A percentile compares a stretch with the other conserved stretches of the same genome.
These are phyloP conservation scores for Euphonia xanthogaster DNA, from an alignment of 2,797 vertebrate genomes.

Conservation along the genomic window DNA sequence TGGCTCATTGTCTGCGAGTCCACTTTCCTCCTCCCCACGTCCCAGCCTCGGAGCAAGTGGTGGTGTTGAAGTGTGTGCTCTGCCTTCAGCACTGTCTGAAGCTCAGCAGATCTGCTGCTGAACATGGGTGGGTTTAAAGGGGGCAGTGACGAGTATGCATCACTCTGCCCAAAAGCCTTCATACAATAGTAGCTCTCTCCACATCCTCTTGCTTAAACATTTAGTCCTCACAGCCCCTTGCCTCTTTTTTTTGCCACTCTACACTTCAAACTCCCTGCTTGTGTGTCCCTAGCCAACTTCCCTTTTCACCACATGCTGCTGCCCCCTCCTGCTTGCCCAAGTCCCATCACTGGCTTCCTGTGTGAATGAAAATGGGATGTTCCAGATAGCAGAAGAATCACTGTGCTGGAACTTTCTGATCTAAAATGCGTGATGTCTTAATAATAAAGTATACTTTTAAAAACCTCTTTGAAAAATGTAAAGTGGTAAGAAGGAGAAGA, in stretches of 20 bases:
- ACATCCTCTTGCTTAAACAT: background rate
- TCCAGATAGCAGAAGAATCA: background rate
- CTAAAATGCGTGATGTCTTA: background rate
- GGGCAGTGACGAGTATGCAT: background rate
- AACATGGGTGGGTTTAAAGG: background rate
- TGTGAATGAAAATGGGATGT: background rate
- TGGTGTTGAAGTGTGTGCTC: fast-evolving
- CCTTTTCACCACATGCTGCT: background rate
- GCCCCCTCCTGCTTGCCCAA: background rate
- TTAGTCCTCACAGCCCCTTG: background rate
- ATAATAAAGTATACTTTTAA: background rate
- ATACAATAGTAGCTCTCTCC: background rate
- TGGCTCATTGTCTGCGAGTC: background rate
- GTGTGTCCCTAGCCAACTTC: background rate
- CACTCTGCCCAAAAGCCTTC: background rate
- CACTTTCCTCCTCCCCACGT: background rate
- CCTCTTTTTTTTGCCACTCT: background rate
- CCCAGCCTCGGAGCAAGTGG: background rate
- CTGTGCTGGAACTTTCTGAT: background rate
- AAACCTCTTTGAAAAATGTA: background rate
- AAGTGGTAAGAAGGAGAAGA: background rate
- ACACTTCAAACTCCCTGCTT: background rate
- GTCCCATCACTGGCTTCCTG: background rate
- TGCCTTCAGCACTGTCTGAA: background rate
- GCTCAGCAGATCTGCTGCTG: background rate